Evolutionary conservation across 2,888 invertebrate species (phyloP).

Genomic region (Rhagonycha fulva): DNA sequence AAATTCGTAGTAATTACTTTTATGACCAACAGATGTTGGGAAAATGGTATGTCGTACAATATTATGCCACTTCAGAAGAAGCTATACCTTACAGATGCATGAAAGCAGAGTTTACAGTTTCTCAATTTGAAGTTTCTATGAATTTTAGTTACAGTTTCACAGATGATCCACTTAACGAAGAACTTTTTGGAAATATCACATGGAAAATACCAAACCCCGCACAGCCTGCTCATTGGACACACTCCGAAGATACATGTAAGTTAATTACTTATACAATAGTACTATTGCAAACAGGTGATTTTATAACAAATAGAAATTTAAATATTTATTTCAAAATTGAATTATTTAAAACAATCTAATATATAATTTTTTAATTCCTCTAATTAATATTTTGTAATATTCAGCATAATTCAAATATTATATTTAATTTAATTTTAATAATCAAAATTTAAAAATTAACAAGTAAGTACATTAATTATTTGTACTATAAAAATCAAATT

Average conservation of each 20-base stretch:
- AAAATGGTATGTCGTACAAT: slow-evolving; percentile 84
- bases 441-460: not conserved
- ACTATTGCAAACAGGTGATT: too few species aligned
- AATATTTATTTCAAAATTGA: too few species aligned
- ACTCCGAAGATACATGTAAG: slow-evolving; percentile 84
- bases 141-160: slow-evolving; percentile 86
- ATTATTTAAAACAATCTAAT: too few species aligned
- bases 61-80: slow-evolving; percentile 88
- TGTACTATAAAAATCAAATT: not conserved
- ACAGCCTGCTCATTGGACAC: slow-evolving; percentile 83
- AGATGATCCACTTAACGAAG: slow-evolving; percentile 82
- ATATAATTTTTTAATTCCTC: too few species aligned
- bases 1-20: not conserved
- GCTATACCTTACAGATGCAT: slow-evolving; percentile 84
- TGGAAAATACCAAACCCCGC: slow-evolving; percentile 78
- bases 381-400: too few species aligned
- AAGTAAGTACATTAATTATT: not conserved
- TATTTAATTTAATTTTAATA: too few species aligned
- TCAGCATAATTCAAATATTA: too few species aligned
- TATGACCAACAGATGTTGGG: slow-evolving; percentile 72
- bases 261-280: slow-evolving; percentile 15
- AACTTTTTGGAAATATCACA: slow-evolving; percentile 82
- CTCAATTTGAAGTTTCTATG: slow-evolving; percentile 76
- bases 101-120: slow-evolving; percentile 71
- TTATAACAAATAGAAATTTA: too few species aligned